Conservation (phyloP, 1,140 invertebrate genomes). For the Chrysomallon squamiferum region DNA sequence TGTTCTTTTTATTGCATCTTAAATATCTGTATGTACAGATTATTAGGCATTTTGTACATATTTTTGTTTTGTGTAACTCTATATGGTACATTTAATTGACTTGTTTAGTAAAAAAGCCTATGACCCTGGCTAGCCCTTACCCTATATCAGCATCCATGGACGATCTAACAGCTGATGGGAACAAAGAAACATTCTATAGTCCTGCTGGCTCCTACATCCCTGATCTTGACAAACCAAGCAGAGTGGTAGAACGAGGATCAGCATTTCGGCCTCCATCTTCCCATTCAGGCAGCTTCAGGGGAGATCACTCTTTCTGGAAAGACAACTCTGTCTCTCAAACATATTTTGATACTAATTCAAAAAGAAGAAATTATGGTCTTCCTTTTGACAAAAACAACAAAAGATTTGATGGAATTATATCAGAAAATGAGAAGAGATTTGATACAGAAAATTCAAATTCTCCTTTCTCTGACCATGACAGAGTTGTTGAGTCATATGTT, state of each 20-base stretch:
- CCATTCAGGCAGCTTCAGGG: neutral
- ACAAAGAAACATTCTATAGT: slow-evolving; percentile 3
- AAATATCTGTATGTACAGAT: too few relatives aligned
- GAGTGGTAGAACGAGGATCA: slow-evolving; percentile 23
- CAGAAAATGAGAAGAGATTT: too few relatives aligned
- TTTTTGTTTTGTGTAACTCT: neutral
- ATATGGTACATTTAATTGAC: neutral
- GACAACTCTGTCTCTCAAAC: neutral
- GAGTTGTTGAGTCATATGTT: too few relatives aligned
- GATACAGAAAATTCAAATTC: too few relatives aligned
- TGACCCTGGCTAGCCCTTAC: neutral
- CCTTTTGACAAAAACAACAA: too few relatives aligned
- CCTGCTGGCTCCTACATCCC: slow-evolving; percentile 17
- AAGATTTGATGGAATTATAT: too few relatives aligned
- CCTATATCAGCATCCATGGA: slow-evolving; percentile 3
- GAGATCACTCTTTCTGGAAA: slow-evolving; percentile 17
- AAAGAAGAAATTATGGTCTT: too few relatives aligned
- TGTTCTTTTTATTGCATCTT: too few relatives aligned
- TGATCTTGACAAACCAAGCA: slow-evolving; percentile 12
- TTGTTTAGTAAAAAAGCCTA: neutral
- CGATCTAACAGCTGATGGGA: neutral
- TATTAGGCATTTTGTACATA: too few relatives aligned
- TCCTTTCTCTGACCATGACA: too few relatives aligned
- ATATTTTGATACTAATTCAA: too few relatives aligned
- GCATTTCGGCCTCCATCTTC: slow-evolving; percentile 28